phyloP scores from a whole-genome alignment of 2,888 invertebrate genomes.

The Lycaena phlaeas region DNA sequence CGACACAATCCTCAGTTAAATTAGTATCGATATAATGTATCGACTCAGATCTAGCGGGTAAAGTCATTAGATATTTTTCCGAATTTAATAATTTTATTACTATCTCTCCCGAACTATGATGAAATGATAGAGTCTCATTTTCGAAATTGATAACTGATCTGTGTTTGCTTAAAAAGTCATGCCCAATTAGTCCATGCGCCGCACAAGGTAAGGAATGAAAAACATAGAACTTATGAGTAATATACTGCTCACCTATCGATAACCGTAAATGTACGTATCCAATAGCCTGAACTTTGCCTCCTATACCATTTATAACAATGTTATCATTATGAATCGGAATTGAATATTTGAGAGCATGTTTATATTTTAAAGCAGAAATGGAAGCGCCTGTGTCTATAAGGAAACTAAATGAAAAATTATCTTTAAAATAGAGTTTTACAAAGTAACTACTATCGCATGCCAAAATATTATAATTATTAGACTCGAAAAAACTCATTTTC shows the following conservation, averaged over 20 bases:
- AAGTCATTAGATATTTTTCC: too few relatives aligned
- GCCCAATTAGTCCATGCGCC: conserved; percentile 4
- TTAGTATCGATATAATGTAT: conserved; percentile 14
- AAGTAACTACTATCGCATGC: conserved; percentile 4
- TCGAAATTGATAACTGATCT: conserved; percentile 14
- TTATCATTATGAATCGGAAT: conserved; percentile 4
- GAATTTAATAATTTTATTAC: conserved; percentile 1
- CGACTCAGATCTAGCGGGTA: conserved; percentile 14
- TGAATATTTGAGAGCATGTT: conserved; percentile 1
- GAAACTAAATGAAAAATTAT: background rate
- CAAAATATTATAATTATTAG: background rate
- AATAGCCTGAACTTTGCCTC: conserved; percentile 9
- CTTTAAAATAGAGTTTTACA: background rate
- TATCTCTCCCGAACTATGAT: too few relatives aligned
- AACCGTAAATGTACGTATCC: conserved; percentile 10
- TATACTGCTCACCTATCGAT: background rate
- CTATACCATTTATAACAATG: conserved; percentile 10
- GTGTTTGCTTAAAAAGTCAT: conserved; percentile 12
- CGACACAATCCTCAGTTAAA: conserved; percentile 13
- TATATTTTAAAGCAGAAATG: conserved; percentile 4
- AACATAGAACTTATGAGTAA: conserved; percentile 13
- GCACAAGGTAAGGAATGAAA: conserved; percentile 8
- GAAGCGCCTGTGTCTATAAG: conserved; percentile 9
- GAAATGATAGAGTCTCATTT: conserved; percentile 7
- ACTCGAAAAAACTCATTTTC: conserved; percentile 5